Evolutionary conservation across 2,888 invertebrate genomes (phyloP).

Genomic region (Ichneumoninae sp.): DNA sequence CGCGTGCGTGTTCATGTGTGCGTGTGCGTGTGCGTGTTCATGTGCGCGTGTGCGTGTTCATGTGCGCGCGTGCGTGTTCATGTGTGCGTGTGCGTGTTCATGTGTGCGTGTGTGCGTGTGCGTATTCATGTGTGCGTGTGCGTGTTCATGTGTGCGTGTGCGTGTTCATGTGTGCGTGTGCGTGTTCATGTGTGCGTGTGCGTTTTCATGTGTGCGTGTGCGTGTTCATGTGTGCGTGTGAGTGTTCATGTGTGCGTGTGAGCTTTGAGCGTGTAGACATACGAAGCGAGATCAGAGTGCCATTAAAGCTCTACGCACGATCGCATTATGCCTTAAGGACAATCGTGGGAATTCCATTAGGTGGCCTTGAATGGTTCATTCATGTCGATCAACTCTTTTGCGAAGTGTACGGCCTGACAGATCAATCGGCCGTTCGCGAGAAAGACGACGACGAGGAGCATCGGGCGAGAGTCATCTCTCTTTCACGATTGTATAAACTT

Average conservation of each 20-base stretch:
- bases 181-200: background rate
- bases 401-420: slow-evolving; percentile 80
- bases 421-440: slow-evolving; percentile 79
- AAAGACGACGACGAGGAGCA: slow-evolving; percentile 58
- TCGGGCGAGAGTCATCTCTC: slow-evolving; percentile 57
- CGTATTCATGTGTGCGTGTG: too few species aligned
- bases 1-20: too few species aligned
- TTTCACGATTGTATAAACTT: slow-evolving; percentile 29
- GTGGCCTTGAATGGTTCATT: slow-evolving; percentile 84
- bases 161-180: background rate
- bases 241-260: too few species aligned
- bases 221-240: background rate
- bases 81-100: too few species aligned
- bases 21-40: too few species aligned
- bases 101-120: too few species aligned
- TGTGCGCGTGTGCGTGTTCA: too few species aligned
- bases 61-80: background rate
- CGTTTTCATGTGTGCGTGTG: too few species aligned
- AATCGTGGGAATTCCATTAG: slow-evolving; percentile 84
- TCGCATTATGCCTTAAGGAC: slow-evolving; percentile 82
- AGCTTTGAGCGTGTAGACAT: background rate
- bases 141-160: too few species aligned
- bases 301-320: slow-evolving; percentile 69
- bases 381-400: slow-evolving; percentile 83
- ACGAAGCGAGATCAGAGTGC: slow-evolving; percentile 35